Percentiles rank a stretch among this genome's conserved stretches.
Evolutionary conservation across 2,797 vertebrate genomes (phyloP).

Genomic region (Odontamblyopus rebecca): DNA sequence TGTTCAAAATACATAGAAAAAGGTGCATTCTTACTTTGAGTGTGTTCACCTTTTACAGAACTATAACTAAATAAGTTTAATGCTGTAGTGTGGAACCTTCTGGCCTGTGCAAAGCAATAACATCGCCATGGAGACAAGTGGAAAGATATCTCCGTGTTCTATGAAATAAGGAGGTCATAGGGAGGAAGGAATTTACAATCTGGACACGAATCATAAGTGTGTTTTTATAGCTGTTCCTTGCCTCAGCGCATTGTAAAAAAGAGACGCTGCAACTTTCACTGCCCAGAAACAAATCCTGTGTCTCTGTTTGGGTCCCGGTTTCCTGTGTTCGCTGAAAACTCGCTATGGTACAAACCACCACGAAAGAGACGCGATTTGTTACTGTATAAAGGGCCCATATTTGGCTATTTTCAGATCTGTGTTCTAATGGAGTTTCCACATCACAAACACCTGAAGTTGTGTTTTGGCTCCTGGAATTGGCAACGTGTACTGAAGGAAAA

Average conservation of each 20-base stretch:
- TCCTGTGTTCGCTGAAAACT: slow-evolving; percentile 41
- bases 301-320: slow-evolving; percentile 43
- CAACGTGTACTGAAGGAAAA: no score
- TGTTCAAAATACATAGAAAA: background rate
- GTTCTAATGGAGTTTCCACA: no score
- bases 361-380: background rate
- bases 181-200: no score
- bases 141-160: slow-evolving; percentile 2
- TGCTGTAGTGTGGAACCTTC: background rate
- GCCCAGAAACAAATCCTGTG: slow-evolving; percentile 47
- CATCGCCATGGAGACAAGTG: background rate
- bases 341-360: slow-evolving; percentile 26
- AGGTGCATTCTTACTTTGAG: background rate
- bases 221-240: slow-evolving; percentile 27
- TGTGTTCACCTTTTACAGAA: background rate
- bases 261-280: slow-evolving; percentile 32
- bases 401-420: no score
- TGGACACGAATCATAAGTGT: background rate
- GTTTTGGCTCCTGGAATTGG: no score
- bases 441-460: no score
- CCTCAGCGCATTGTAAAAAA: slow-evolving; percentile 23
- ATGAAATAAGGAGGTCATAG: background rate
- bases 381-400: no score
- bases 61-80: background rate
- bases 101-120: background rate